Base-by-base conservation (phyloP, 1,140 invertebrate genomes). In the Chlorops oryzae region DNA sequence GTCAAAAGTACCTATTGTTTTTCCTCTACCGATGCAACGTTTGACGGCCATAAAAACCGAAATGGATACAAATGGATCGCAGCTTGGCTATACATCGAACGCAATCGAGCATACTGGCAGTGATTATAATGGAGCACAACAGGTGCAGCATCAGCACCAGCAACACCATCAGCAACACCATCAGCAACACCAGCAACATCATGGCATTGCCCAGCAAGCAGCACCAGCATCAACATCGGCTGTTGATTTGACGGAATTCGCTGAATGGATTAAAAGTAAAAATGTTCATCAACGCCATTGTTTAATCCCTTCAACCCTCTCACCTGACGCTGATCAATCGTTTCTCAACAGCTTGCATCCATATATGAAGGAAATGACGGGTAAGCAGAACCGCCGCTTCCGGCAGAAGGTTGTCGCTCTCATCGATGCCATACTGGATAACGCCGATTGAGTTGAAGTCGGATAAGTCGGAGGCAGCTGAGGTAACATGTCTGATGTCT, bases 281-380 rank as follows among this genome's bases (percentile, higher is more conserved):
- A 48, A 49, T 44, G 51, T 43, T 27, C 43, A 49, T 49, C 39
- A 53, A 24, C 51, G 46, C 22, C 40, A 44, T 28, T 44, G 32
- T 38, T 43, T 48, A 39, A 44, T 53, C 46, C 41, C 51, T 23
- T 18, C 45, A 20, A 3, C 15, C 3, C 20, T 50, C 13, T 51
- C 61, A 15, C 60, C 63, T 12, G 65, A 69, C 50, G 65, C 65
- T 17, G 65, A 69, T 40, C 68, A 63, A 52, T 63, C 56, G 23
- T 69, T 69, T 49, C 46, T 69, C 38, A 65, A 69, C 43, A 69
- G 65, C 43, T 59, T 69, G 48, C 63, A 62, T 57, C 65, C 65
- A 25, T 69, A 61, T 52, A 43, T 69, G 21, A 69, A 61, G 45
- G 65, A 69, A 37, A 69, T 69, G 65, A 61, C 51, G 35, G 65